Evolutionary conservation across 2,888 invertebrate genomes (phyloP).

Genomic region (Acronicta alni): DNA sequence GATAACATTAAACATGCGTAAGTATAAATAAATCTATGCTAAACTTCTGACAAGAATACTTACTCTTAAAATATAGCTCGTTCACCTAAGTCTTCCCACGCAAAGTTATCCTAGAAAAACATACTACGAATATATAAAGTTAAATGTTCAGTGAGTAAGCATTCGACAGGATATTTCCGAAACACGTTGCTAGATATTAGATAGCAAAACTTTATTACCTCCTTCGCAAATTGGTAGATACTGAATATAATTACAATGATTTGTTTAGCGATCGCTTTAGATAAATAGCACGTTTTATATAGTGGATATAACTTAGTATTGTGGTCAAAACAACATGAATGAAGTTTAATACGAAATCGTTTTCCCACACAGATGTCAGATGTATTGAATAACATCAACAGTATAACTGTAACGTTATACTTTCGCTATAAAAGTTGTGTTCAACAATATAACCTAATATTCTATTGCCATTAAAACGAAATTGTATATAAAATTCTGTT

Average conservation of each 20-base stretch:
- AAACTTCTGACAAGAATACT: slow-evolving; percentile 35
- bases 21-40: slow-evolving; percentile 24
- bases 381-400: too few relatives aligned
- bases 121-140: slow-evolving; percentile 22
- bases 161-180: slow-evolving; percentile 42
- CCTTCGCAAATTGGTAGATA: slow-evolving; percentile 45
- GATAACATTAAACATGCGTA: slow-evolving; percentile 7
- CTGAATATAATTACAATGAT: slow-evolving; percentile 42
- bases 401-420: too few relatives aligned
- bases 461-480: too few relatives aligned
- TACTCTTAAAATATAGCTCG: slow-evolving; percentile 29
- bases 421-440: too few relatives aligned
- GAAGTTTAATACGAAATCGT: too few relatives aligned
- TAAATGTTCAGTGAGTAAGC: slow-evolving; percentile 20
- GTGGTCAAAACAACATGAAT: too few relatives aligned
- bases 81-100: slow-evolving; percentile 41
- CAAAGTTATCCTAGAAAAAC: slow-evolving; percentile 36
- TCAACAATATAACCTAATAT: too few relatives aligned
- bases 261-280: slow-evolving; percentile 32
- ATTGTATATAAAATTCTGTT: too few relatives aligned
- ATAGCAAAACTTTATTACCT: slow-evolving; percentile 46
- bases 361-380: too few relatives aligned
- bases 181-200: slow-evolving; percentile 44
- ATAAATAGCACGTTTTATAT: slow-evolving; percentile 37
- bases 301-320: not conserved